A percentile compares a stretch with the other conserved stretches of the same genome.
Evolutionary conservation across 2,113 vertebrate genomes (phyloP).

Genomic region (Cynoglossus semilaevis): DNA sequence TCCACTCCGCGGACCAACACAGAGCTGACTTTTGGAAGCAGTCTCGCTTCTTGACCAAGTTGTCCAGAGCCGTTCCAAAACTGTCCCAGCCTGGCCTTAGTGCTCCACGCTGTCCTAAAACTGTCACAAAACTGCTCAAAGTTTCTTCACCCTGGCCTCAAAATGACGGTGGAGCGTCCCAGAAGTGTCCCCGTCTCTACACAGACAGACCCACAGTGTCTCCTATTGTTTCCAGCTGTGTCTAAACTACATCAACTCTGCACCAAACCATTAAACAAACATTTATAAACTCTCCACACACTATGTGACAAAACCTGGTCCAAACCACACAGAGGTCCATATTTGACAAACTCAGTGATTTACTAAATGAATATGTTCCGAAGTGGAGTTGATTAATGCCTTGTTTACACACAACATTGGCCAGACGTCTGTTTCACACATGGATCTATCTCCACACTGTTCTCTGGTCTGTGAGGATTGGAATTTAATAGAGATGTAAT

Average conservation of each 20-base stretch:
- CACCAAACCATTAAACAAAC: neutral
- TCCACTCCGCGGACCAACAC: conserved; percentile 44
- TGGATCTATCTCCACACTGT: no score
- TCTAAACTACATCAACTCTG: neutral
- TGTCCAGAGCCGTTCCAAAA: conserved; percentile 34
- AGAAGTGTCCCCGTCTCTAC: conserved; percentile 3
- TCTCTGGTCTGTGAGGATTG: no score
- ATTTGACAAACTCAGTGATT: neutral
- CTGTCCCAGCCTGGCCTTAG: neutral
- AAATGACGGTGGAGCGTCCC: conserved; percentile 5
- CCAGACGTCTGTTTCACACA: no score
- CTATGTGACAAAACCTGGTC: neutral
- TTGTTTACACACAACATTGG: no score
- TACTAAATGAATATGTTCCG: no score
- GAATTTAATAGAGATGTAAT: no score
- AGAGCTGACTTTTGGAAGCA: conserved; percentile 37
- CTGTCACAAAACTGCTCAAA: conserved; percentile 9
- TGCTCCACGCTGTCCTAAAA: conserved; percentile 1
- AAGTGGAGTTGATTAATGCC: no score
- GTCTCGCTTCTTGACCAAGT: conserved; percentile 39
- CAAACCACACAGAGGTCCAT: neutral
- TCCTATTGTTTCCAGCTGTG: neutral
- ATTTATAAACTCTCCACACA: neutral
- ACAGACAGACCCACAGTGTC: conserved; percentile 12
- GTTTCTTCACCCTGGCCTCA: conserved; percentile 28